Percentiles rank a stretch among this genome's conserved stretches.
These are phyloP conservation scores for Hypercompe scribonia DNA, from an alignment of 2,888 invertebrate species.

Conservation along the genomic window DNA sequence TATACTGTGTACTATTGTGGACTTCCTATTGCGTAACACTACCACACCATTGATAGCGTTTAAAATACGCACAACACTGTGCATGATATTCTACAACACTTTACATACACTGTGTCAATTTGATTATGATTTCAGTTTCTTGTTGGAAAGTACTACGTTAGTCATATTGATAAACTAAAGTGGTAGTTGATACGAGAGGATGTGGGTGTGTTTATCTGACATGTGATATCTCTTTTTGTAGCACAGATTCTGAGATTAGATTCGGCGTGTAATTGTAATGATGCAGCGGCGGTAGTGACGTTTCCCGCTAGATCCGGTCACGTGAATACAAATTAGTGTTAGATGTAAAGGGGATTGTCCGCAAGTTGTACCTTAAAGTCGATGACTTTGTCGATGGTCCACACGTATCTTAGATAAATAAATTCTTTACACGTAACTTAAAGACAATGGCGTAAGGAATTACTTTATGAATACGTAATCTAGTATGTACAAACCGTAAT, in stretches of 20 bases:
- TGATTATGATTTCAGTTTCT: constrained; percentile 24
- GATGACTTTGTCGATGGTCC: constrained; percentile 25
- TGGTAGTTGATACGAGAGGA: constrained; percentile 44
- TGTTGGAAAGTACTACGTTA: constrained; percentile 47
- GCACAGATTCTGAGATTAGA: constrained; percentile 52
- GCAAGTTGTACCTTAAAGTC: constrained; percentile 35
- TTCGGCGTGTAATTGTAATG: constrained; percentile 45
- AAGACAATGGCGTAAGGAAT: constrained; percentile 17
- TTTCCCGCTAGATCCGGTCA: constrained; percentile 47
- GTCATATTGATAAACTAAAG: constrained; percentile 45
- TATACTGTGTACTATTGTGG: constrained; percentile 58
- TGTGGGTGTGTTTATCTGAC: constrained; percentile 49
- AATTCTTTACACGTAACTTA: constrained; percentile 39
- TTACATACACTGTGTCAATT: constrained; percentile 33
- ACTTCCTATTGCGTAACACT: constrained; percentile 78
- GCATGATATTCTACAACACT: constrained; percentile 24
- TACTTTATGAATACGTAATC: constrained; percentile 11
- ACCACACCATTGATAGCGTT: constrained; percentile 64
- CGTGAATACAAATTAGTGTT: constrained; percentile 53
- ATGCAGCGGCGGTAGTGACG: constrained; percentile 31
- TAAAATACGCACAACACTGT: constrained; percentile 40
- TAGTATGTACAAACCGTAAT: background rate
- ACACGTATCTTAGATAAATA: constrained; percentile 23
- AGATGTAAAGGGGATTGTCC: constrained; percentile 40
- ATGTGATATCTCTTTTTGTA: constrained; percentile 52